Evolutionary conservation across 2,888 invertebrate species (phyloP).

Genomic region (Melolontha melolontha): DNA sequence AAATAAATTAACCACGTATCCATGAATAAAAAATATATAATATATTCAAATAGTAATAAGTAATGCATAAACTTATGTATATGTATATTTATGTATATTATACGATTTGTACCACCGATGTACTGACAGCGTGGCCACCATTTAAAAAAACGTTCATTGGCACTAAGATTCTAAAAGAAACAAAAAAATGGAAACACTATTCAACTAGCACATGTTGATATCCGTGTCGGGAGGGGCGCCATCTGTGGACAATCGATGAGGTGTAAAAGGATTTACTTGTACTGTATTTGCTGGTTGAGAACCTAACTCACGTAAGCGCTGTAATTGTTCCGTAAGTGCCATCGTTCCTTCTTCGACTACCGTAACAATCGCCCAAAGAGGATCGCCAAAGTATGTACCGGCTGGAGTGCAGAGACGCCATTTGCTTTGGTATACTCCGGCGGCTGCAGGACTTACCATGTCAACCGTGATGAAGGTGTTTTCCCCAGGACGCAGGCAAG

Average conservation of each 20-base stretch:
- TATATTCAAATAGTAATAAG: slow-evolving; percentile 18
- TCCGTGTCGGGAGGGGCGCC: slow-evolving; percentile 49
- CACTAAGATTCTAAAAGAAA: slow-evolving; percentile 45
- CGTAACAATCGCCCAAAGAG: slow-evolving; percentile 83
- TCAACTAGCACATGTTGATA: slow-evolving; percentile 53
- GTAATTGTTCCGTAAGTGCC: slow-evolving; percentile 83
- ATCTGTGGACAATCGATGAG: slow-evolving; percentile 46
- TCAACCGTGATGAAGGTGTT: slow-evolving; percentile 81
- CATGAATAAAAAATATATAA: slow-evolving; percentile 30
- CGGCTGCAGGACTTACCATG: slow-evolving; percentile 80
- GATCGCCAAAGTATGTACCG: slow-evolving; percentile 92
- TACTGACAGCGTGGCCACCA: slow-evolving; percentile 29
- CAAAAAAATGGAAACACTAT: slow-evolving; percentile 24
- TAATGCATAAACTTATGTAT: slow-evolving; percentile 29
- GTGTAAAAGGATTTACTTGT: slow-evolving; percentile 51
- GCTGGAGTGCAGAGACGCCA: slow-evolving; percentile 91
- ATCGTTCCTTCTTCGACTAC: slow-evolving; percentile 86
- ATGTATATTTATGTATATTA: slow-evolving; percentile 29
- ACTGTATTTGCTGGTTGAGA: slow-evolving; percentile 43
- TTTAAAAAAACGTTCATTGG: slow-evolving; percentile 47
- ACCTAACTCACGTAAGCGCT: slow-evolving; percentile 70
- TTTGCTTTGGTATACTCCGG: slow-evolving; percentile 85
- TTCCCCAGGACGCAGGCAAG: slow-evolving; percentile 81
- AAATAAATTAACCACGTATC: slow-evolving; percentile 5
- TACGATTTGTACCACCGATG: slow-evolving; percentile 41